A percentile compares a stretch with the other conserved stretches of the same genome.
Evolutionary conservation across 2,797 vertebrate species (phyloP).

Genomic region (Cichlasoma orientale): DNA sequence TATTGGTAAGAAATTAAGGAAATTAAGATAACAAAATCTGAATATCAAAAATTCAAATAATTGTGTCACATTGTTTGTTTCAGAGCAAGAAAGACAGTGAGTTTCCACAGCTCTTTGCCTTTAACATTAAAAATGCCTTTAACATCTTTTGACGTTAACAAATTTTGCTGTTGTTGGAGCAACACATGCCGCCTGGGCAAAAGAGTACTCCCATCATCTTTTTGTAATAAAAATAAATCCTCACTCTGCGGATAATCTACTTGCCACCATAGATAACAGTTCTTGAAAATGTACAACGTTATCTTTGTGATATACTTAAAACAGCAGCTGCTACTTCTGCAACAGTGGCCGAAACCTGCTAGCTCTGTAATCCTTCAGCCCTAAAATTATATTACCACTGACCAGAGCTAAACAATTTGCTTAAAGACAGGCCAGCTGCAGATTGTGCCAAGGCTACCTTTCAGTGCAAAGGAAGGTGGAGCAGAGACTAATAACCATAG

Average conservation of each 20-base stretch:
- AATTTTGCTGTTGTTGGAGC: neutral
- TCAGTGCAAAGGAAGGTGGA: slow-evolving; percentile 1
- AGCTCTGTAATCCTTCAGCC: neutral
- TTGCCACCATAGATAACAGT: neutral
- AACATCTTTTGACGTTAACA: neutral
- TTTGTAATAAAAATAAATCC: neutral
- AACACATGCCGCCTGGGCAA: neutral
- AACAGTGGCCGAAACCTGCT: neutral
- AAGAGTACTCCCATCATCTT: neutral
- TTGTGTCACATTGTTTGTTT: too few species aligned
- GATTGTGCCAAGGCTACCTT: neutral
- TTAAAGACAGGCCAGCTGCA: neutral
- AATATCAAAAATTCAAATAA: neutral
- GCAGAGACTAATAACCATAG: neutral
- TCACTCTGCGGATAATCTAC: neutral
- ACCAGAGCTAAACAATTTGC: neutral
- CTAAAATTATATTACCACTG: neutral
- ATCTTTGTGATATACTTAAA: slow-evolving; percentile 13
- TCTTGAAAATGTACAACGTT: slow-evolving; percentile 10
- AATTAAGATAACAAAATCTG: too few species aligned
- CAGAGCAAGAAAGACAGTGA: neutral
- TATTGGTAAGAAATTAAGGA: neutral
- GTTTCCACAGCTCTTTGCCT: neutral
- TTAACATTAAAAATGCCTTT: neutral
- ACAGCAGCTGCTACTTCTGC: slow-evolving; percentile 1